These are phyloP conservation scores for Hemichromis elongatus DNA, from an alignment of 2,113 vertebrate genomes.

Conservation along the genomic window DNA sequence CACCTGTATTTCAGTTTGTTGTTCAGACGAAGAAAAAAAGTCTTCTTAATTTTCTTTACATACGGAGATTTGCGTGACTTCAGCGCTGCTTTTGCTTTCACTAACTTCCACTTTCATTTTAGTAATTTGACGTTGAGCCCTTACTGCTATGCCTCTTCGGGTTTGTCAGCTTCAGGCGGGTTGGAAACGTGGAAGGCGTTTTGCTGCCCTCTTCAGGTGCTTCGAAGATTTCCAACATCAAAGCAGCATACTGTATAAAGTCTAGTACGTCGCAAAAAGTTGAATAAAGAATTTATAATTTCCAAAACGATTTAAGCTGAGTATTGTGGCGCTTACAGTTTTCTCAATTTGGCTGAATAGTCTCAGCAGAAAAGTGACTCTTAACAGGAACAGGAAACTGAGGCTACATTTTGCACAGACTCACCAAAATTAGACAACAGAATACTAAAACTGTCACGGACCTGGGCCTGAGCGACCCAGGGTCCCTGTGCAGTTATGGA, in stretches of 20 bases:
- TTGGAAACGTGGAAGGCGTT: not conserved
- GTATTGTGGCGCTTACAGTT: not conserved
- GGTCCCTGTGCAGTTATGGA: too few species aligned
- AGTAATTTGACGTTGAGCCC: not conserved
- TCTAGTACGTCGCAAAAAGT: not conserved
- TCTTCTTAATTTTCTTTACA: too few species aligned
- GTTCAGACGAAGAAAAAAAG: too few species aligned
- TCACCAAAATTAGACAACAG: not conserved
- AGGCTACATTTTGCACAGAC: not conserved
- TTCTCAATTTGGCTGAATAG: not conserved
- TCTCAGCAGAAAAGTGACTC: not conserved
- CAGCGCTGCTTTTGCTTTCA: too few species aligned
- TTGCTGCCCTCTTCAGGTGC: not conserved
- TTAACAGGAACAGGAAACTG: not conserved
- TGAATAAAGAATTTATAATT: not conserved
- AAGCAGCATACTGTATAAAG: too few species aligned
- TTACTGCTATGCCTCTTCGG: not conserved
- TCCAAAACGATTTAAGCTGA: not conserved
- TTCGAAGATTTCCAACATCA: not conserved
- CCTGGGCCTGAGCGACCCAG: too few species aligned
- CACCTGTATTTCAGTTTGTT: too few species aligned
- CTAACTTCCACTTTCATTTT: not conserved
- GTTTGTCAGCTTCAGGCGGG: not conserved
- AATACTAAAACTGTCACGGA: too few species aligned
- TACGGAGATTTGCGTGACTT: too few species aligned